Evolutionary conservation across 2,113 vertebrate genomes (phyloP), one percentile per base, ranked within the genome.

Genomic region (Myocastor coypus): DNA sequence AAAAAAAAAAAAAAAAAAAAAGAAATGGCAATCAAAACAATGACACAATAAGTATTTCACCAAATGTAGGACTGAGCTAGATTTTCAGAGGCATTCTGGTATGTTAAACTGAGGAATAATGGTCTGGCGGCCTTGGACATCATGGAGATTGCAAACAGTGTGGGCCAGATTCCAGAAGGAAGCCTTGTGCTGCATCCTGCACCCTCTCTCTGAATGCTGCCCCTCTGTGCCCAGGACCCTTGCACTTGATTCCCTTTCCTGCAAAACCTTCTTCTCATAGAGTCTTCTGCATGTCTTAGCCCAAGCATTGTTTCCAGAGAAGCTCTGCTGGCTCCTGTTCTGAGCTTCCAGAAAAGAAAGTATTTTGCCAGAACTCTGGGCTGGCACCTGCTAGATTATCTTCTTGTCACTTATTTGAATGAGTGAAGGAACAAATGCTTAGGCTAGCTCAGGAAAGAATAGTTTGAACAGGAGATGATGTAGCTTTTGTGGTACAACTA

Each of bases 41-140:
- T 40, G n/a, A 4, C 28, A 4, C 17, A 69, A 7, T 68, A 34
- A 63, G 26, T 80, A 34, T 78, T 83, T 84, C 40, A 81, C 66
- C 30, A 22, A 92, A 55, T n/a, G 75, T 73, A 82, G 37, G 28
- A 40, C 81, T 59, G 14, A 42, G 17, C 20, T 94, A 59, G 40
- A 87, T 81, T 95, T 95, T 64, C 71, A 28, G 7, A 73, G 63
- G 5, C 61, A 34, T 55, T 88, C n/a, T 52, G 52, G 30, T 42
- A 30, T 34, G 5, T 42, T 85, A 92, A 61, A 84, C 28, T 71
- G n/a, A 94, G 40, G 37, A 5, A 68, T n/a, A 50, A 40, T 46
- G 64, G 3, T 55, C 57, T 78, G 42, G 26, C 14, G 12, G 55
- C 46, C 28, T 13, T 46, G 32, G 11, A 14, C 46, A 6, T 71